Evolutionary conservation across 2,113 vertebrate genomes (phyloP).

Genomic region (Mus pahari): DNA sequence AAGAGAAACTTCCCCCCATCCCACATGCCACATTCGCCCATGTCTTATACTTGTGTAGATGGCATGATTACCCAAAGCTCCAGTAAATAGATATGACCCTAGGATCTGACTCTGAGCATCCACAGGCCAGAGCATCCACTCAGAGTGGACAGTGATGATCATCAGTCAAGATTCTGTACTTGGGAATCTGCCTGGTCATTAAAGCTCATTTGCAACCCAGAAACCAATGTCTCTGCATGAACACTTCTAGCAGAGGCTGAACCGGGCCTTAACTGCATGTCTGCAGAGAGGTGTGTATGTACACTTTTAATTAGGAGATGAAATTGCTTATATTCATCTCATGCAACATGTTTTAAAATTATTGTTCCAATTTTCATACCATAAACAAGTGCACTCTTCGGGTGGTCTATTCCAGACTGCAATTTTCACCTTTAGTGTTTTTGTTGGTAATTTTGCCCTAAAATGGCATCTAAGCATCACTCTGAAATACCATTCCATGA

Average conservation of each 20-base stretch:
- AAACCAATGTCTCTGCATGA: rapidly evolving
- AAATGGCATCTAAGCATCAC: not conserved
- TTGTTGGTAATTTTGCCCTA: not conserved
- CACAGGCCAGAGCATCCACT: not conserved
- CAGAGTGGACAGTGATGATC: rapidly evolving
- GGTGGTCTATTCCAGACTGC: not conserved
- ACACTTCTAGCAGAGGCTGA: not conserved
- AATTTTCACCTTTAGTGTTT: not conserved
- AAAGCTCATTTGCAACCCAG: not conserved
- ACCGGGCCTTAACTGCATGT: not conserved
- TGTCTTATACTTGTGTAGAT: rapidly evolving
- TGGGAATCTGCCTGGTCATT: rapidly evolving
- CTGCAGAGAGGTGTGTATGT: not conserved
- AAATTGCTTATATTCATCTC: not conserved
- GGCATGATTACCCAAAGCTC: not conserved
- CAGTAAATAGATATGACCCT: rapidly evolving
- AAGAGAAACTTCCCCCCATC: not conserved
- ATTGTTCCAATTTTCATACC: not conserved
- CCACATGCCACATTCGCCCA: not conserved
- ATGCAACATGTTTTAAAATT: not conserved
- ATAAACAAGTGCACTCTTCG: not conserved
- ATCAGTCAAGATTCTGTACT: not conserved
- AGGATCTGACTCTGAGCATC: not conserved
- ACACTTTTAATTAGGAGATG: not conserved
- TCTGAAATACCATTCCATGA: not conserved